Percentiles rank a stretch among this genome's conserved stretches.
Conservation (phyloP, 2,888 invertebrate species). For the Pelosia muscerda region DNA sequence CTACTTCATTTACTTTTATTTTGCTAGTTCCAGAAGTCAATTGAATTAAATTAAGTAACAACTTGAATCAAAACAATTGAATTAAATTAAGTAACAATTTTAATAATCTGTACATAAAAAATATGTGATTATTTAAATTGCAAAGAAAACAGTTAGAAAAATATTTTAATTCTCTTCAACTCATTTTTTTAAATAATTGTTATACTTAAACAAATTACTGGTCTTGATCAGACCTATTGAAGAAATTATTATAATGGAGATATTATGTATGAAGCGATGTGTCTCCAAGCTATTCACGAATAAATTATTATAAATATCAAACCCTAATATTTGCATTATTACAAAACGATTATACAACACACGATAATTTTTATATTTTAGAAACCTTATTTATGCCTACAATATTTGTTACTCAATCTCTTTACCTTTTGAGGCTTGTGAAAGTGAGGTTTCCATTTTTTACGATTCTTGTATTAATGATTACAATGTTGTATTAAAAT, state of each 20-base stretch:
- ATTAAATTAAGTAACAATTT: too few relatives aligned
- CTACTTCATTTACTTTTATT: too few relatives aligned
- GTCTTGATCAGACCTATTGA: not conserved
- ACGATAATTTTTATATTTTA: conserved; percentile 21
- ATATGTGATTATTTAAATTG: too few relatives aligned
- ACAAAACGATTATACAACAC: conserved; percentile 3
- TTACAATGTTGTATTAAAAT: conserved; percentile 9
- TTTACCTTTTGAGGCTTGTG: conserved; percentile 30
- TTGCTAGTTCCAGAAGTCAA: too few relatives aligned
- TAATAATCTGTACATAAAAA: too few relatives aligned
- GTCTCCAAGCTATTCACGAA: not conserved
- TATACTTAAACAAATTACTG: not conserved
- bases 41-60: too few relatives aligned
- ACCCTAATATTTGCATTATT: conserved; percentile 6
- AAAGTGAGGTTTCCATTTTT: conserved; percentile 35
- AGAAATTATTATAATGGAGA: not conserved
- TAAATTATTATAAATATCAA: not conserved
- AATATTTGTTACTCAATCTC: conserved; percentile 37
- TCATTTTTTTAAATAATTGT: not conserved
- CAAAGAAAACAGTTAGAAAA: not conserved
- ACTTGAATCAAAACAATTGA: too few relatives aligned
- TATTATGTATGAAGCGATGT: not conserved
- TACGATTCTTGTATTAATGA: conserved; percentile 17
- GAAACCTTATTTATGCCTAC: conserved; percentile 30
- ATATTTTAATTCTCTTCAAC: not conserved